A percentile compares a stretch with the other conserved stretches of the same genome.
phyloP scores from a whole-genome alignment of 2,113 vertebrate species.

The Ophthalmolycus amberensis region DNA sequence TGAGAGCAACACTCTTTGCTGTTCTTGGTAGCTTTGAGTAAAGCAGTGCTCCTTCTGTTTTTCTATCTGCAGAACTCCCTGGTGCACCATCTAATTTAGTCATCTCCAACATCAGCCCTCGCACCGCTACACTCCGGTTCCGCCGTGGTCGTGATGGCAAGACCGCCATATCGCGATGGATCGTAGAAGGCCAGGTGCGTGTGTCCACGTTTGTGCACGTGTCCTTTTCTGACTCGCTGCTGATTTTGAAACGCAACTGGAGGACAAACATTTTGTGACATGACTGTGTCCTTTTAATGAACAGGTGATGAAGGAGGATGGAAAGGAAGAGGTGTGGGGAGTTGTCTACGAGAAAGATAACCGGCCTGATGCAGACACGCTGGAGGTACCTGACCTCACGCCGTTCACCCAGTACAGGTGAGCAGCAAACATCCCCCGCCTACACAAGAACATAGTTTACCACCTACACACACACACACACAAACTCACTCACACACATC shows the following conservation, averaged over 20 bases:
- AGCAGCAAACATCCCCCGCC: conserved; percentile 68
- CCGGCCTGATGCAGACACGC: conserved; percentile 87
- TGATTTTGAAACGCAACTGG: background rate
- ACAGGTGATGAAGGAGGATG: conserved; percentile 83
- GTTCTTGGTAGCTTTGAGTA: background rate
- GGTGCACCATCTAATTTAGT: conserved; percentile 91
- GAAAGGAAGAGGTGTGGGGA: conserved; percentile 88
- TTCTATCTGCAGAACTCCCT: conserved; percentile 86
- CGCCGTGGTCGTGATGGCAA: conserved; percentile 91
- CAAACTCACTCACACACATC: conserved; percentile 36
- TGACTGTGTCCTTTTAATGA: background rate
- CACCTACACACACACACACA: background rate
- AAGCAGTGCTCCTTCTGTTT: conserved; percentile 10
- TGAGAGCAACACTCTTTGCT: background rate
- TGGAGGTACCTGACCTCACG: conserved; percentile 92
- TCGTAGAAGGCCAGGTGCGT: conserved; percentile 87
- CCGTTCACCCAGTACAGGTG: conserved; percentile 97
- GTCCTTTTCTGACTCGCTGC: background rate
- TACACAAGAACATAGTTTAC: background rate
- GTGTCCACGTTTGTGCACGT: background rate
- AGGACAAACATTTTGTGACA: background rate
- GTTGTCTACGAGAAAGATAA: conserved; percentile 90
- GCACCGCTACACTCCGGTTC: conserved; percentile 89
- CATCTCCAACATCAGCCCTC: conserved; percentile 95
- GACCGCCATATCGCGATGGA: conserved; percentile 90